A percentile compares a stretch with the other conserved stretches of the same genome.
Conservation (phyloP, 2,888 invertebrate species). For the Caenorhabditis sp. region DNA sequence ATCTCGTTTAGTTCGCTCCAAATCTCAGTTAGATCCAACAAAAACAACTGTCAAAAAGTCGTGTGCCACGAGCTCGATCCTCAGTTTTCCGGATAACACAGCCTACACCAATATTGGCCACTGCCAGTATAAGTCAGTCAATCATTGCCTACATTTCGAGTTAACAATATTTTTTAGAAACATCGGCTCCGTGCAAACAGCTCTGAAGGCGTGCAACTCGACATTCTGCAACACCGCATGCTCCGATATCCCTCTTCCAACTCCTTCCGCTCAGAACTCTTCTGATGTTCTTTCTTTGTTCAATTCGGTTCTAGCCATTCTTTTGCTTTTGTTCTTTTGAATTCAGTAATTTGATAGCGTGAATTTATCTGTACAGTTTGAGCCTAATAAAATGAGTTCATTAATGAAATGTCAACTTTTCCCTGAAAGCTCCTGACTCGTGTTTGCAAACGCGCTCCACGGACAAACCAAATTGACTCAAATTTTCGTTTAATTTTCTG, state of each 20-base stretch:
- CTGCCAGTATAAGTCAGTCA: conserved; percentile 55
- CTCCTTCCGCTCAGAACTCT: conserved; percentile 33
- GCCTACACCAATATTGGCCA: conserved; percentile 34
- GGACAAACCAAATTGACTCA: neutral
- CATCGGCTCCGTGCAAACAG: conserved; percentile 34
- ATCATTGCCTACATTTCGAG: no score
- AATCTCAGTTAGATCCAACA: conserved; percentile 22
- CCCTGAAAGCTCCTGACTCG: no score
- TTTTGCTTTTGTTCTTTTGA: neutral
- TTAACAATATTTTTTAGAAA: conserved; percentile 35
- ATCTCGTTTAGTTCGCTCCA: conserved; percentile 23
- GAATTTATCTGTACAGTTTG: neutral
- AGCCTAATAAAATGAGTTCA: neutral
- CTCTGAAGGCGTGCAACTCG: conserved; percentile 59
- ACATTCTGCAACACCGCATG: conserved; percentile 57
- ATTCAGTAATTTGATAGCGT: neutral
- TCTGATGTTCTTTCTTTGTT: neutral
- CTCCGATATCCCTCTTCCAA: conserved; percentile 33
- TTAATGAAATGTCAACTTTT: no score
- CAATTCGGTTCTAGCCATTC: neutral
- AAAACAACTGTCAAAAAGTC: conserved; percentile 54
- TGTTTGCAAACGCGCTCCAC: neutral
- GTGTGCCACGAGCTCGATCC: conserved; percentile 36
- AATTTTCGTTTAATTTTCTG: neutral
- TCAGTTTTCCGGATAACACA: conserved; percentile 54